Evolutionary conservation across 2,797 vertebrate species (phyloP), one percentile per base, ranked within the genome.

Genomic region (Hyperoplus lanceolatus): DNA sequence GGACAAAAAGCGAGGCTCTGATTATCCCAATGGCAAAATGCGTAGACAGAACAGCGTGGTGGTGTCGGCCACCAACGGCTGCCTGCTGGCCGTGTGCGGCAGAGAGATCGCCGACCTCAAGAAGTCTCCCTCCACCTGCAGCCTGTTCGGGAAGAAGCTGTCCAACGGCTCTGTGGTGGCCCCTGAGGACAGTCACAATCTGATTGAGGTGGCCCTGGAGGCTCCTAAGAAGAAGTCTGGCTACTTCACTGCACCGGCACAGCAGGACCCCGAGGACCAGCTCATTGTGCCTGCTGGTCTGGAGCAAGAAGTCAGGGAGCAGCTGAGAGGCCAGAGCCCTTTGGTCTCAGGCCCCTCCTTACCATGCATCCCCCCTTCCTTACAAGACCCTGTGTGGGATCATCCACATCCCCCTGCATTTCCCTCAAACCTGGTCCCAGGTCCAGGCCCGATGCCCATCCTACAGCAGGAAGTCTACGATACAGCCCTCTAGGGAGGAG

Each of bases 211-310:
- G 83, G 98, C 97, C 42, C 95, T 98, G 46, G 98, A 98, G 87
- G 98, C 96, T 50, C 98, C 98, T 16, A 99, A 97, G 89, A 99
- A 97, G 91, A 99, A 98, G 90, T 98, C 97, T 0, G 98, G 98
- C 63, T 99, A 99, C 91, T 99, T 99, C 89, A 97, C 96, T 39
- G 98, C 98, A 70, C 97, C 98, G 0, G 96, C 97, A 53, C 98
- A 99, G 90, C 93, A 96, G 90, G 98, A 99, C 85, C 97, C 98
- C 0, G 98, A 99, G 86, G 98, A 99, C 91, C 97, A 97, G 77
- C 94, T 99, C 89, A 95, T 99, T 74, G 95, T 99, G 53, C 98
- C 98, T 50, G 96, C 96, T 6, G 94, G 96, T 91, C 94, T 99
- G 80, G 97, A 99, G 88, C 97, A 99, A 75, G 97, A 99, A 70